Percentiles rank a stretch among this genome's conserved stretches.
Conservation (phyloP, 2,797 vertebrate genomes). For the Notolabrus celidotus region DNA sequence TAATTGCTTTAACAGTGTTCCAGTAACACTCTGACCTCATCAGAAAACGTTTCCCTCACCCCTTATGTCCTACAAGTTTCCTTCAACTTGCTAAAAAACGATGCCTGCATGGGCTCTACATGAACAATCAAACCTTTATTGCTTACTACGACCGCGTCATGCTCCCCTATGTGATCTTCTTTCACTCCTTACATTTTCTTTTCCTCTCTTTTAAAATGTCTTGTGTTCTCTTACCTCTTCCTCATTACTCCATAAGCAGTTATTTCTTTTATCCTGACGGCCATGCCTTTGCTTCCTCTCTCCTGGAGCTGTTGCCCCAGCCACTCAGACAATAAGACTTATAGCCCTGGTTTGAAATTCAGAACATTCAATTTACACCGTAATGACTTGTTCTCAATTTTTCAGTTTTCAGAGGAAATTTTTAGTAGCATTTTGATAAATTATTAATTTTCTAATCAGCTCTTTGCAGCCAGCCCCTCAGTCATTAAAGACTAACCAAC, state of each 20-base stretch:
- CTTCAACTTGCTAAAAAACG: neutral
- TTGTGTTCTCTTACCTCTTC: no score
- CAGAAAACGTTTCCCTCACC: neutral
- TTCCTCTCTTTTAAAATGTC: neutral
- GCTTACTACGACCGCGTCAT: neutral
- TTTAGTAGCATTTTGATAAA: conserved; percentile 82
- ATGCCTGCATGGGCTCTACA: neutral
- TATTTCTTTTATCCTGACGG: neutral
- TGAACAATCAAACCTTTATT: neutral
- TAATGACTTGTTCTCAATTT: conserved; percentile 73
- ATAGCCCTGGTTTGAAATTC: conserved; percentile 48
- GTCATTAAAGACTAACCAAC: conserved; percentile 76
- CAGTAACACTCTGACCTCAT: neutral
- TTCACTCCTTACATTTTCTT: neutral
- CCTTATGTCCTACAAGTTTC: neutral
- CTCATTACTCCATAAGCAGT: neutral
- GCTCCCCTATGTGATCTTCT: neutral
- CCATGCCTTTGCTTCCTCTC: neutral
- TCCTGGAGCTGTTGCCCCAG: neutral
- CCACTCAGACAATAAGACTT: conserved; percentile 15
- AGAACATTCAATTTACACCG: conserved; percentile 67
- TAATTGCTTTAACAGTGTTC: neutral
- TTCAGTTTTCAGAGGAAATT: conserved; percentile 75
- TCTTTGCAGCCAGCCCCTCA: conserved; percentile 66
- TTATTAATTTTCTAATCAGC: conserved; percentile 84